A percentile compares a stretch with the other conserved stretches of the same genome.
Conservation (phyloP, 2,797 vertebrate genomes). For the Cercopithecus hamlyni region DNA sequence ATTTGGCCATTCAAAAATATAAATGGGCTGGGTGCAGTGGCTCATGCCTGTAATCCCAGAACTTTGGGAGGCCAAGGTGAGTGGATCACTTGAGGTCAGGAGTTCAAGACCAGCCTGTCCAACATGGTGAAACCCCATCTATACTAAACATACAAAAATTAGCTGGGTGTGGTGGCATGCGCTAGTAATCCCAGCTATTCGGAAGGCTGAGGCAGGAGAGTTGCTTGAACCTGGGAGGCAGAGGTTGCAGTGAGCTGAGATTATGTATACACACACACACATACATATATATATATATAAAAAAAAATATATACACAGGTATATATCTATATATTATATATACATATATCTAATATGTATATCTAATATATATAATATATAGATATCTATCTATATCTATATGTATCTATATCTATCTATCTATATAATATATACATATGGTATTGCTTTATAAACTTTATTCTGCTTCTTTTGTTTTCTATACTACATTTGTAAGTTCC, state of each 20-base stretch:
- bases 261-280: neutral
- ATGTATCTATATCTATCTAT: too few species aligned
- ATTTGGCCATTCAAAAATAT: neutral
- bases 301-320: too few species aligned
- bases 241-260: neutral
- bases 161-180: accelerated
- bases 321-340: too few species aligned
- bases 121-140: neutral
- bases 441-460: neutral
- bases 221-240: neutral
- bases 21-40: neutral
- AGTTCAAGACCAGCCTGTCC: neutral
- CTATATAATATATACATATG: neutral
- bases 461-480: neutral
- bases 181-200: neutral
- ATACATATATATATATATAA: accelerated
- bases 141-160: neutral
- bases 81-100: neutral
- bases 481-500: neutral
- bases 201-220: neutral
- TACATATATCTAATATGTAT: too few species aligned
- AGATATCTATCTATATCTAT: too few species aligned
- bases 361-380: neutral
- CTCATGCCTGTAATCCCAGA: neutral
- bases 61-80: neutral